A percentile compares a stretch with the other conserved stretches of the same genome.
Evolutionary conservation across 1,140 invertebrate genomes (phyloP).

Genomic region (Atta cephalotes): DNA sequence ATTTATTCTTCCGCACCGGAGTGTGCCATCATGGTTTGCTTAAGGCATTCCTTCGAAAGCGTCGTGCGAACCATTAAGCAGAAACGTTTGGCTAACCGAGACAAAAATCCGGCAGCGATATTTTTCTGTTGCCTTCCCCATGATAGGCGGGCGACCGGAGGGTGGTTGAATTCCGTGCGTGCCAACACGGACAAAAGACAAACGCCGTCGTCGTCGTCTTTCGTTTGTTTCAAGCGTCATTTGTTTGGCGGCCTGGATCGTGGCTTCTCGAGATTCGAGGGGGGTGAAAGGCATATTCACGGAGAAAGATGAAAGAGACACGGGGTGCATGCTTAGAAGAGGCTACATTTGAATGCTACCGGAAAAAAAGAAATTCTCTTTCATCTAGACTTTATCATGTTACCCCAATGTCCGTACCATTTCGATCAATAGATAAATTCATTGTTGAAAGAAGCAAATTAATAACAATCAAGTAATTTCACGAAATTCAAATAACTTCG

Average conservation of each 20-base stretch:
- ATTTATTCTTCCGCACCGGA: slow-evolving; percentile 68
- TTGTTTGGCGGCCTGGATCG: slow-evolving; percentile 80
- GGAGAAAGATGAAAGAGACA: slow-evolving; percentile 79
- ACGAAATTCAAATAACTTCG: background rate
- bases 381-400: slow-evolving; percentile 77
- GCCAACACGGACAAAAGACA: slow-evolving; percentile 83
- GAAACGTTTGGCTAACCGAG: slow-evolving; percentile 85
- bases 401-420: background rate
- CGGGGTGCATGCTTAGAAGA: slow-evolving; percentile 79
- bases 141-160: slow-evolving; percentile 20
- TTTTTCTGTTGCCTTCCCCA: slow-evolving; percentile 78
- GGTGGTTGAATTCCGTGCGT: slow-evolving; percentile 80
- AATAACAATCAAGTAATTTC: background rate
- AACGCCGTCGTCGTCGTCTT: slow-evolving; percentile 83
- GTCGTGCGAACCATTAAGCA: slow-evolving; percentile 84
- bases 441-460: background rate
- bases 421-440: slow-evolving; percentile 54
- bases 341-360: slow-evolving; percentile 83
- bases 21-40: slow-evolving; percentile 38
- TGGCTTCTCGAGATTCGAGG: slow-evolving; percentile 48
- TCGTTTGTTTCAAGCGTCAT: slow-evolving; percentile 86
- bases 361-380: slow-evolving; percentile 77
- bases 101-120: slow-evolving; percentile 84
- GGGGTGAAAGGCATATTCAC: slow-evolving; percentile 61
- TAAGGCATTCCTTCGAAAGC: slow-evolving; percentile 71